Evolutionary conservation across 2,888 invertebrate species (phyloP).

Genomic region (Dastarcus helophoroides): DNA sequence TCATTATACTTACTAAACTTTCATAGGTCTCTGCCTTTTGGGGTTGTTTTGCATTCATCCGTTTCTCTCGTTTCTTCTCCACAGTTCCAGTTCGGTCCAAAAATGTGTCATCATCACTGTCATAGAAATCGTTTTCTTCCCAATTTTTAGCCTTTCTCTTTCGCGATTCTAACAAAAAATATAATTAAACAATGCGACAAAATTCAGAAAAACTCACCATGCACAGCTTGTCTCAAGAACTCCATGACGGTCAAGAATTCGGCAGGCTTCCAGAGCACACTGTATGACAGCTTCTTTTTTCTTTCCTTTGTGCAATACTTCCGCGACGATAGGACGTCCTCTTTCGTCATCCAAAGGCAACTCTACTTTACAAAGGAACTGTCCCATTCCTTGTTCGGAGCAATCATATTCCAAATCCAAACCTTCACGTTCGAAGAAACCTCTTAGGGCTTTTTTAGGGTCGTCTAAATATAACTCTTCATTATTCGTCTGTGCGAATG

Average conservation of each 20-base stretch:
- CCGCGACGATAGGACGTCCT: slow-evolving; percentile 69
- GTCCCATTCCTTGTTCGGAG: slow-evolving; percentile 74
- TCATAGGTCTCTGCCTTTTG: slow-evolving; percentile 54
- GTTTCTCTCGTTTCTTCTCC: slow-evolving; percentile 69
- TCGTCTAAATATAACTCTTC: slow-evolving; percentile 88
- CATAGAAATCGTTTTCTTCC: slow-evolving; percentile 83
- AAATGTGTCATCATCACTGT: slow-evolving; percentile 92
- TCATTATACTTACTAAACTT: slow-evolving; percentile 45
- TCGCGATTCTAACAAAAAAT: slow-evolving; percentile 52
- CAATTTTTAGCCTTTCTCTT: slow-evolving; percentile 67
- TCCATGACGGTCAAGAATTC: slow-evolving; percentile 79
- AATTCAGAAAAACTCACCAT: slow-evolving; percentile 62
- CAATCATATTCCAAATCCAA: slow-evolving; percentile 76
- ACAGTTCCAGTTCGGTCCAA: slow-evolving; percentile 89
- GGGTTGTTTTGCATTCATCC: slow-evolving; percentile 57
- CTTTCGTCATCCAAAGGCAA: slow-evolving; percentile 69
- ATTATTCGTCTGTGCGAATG: slow-evolving; percentile 67
- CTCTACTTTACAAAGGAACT: slow-evolving; percentile 73
- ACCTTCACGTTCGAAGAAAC: slow-evolving; percentile 91
- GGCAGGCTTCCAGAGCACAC: slow-evolving; percentile 90
- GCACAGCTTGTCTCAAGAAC: slow-evolving; percentile 74
- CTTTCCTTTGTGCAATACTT: slow-evolving; percentile 79
- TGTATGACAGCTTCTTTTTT: slow-evolving; percentile 90
- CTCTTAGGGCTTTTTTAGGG: slow-evolving; percentile 87
- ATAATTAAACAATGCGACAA: neutral